Conservation (phyloP, 2,888 invertebrate genomes). For the Eremobia ochroleuca region DNA sequence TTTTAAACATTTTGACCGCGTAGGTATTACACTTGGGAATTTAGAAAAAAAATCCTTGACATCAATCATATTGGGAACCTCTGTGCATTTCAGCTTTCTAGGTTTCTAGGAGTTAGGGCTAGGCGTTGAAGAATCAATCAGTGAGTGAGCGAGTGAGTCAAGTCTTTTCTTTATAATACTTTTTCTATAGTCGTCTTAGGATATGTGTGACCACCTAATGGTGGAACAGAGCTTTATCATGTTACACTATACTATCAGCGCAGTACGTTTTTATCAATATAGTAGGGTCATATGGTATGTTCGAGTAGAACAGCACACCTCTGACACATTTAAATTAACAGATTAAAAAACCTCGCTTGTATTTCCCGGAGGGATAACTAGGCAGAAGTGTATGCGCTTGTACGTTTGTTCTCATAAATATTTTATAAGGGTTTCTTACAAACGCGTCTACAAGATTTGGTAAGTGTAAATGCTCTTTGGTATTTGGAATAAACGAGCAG, state of each 20-base stretch:
- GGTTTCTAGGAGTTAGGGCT: not conserved
- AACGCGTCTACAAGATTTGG: not conserved
- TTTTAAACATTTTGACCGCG: too few species aligned
- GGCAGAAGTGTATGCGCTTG: not conserved
- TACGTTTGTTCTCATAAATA: not conserved
- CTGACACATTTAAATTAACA: not conserved
- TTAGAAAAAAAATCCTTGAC: not conserved
- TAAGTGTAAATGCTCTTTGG: not conserved
- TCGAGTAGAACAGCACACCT: not conserved
- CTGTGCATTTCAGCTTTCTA: not conserved
- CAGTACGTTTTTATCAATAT: conserved; percentile 17
- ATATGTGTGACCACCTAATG: not conserved
- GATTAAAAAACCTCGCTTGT: not conserved
- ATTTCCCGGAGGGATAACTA: too few species aligned
- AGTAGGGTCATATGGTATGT: conserved; percentile 7
- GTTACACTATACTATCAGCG: conserved; percentile 18
- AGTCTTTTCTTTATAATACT: not conserved
- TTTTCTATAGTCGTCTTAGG: not conserved
- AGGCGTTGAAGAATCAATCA: not conserved
- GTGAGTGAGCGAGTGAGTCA: not conserved
- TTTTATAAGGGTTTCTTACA: not conserved
- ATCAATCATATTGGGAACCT: not conserved
- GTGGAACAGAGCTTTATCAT: conserved; percentile 17
- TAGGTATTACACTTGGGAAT: not conserved
- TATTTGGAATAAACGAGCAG: not conserved